Conservation (phyloP, 2,888 invertebrate genomes). For the Mycalesis mineus region DNA sequence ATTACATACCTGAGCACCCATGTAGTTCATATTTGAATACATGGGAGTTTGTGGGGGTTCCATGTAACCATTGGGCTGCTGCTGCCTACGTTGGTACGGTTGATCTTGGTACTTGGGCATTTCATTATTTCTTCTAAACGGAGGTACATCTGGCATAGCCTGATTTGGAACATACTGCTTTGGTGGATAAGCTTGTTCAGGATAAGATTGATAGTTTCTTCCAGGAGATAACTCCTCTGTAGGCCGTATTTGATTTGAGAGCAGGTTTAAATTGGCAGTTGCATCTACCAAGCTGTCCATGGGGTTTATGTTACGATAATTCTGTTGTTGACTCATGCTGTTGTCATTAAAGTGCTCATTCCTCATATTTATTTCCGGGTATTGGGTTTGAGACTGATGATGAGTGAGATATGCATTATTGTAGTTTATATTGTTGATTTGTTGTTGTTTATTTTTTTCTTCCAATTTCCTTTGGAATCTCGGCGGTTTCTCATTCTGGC, state of each 20-base stretch:
- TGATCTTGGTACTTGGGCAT: slow-evolving; percentile 55
- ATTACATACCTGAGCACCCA: slow-evolving; percentile 30
- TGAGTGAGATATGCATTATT: slow-evolving; percentile 55
- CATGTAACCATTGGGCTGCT: slow-evolving; percentile 55
- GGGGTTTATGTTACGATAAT: slow-evolving; percentile 45
- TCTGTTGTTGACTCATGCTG: slow-evolving; percentile 43
- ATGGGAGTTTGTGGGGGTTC: slow-evolving; percentile 50
- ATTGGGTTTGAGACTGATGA: slow-evolving; percentile 45
- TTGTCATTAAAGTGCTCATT: slow-evolving; percentile 50
- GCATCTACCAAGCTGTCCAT: slow-evolving; percentile 62
- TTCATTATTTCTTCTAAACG: slow-evolving; percentile 48
- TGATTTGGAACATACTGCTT: slow-evolving; percentile 52
- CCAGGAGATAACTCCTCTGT: slow-evolving; percentile 44
- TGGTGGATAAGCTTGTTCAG: slow-evolving; percentile 41
- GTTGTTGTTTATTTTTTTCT: slow-evolving; percentile 65
- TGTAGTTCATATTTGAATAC: slow-evolving; percentile 49
- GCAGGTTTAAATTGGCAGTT: slow-evolving; percentile 53
- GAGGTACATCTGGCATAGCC: slow-evolving; percentile 47
- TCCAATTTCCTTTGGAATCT: slow-evolving; percentile 79
- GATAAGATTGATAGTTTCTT: slow-evolving; percentile 46
- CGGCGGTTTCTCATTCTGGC: slow-evolving; percentile 77
- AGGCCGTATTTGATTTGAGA: slow-evolving; percentile 43
- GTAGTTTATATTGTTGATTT: slow-evolving; percentile 47
- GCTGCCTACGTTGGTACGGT: slow-evolving; percentile 39
- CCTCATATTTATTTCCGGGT: slow-evolving; percentile 53